Evolutionary conservation across 2,888 invertebrate species (phyloP), one percentile per base, ranked within the genome.

Genomic region (Phoenoteleia sp.): DNA sequence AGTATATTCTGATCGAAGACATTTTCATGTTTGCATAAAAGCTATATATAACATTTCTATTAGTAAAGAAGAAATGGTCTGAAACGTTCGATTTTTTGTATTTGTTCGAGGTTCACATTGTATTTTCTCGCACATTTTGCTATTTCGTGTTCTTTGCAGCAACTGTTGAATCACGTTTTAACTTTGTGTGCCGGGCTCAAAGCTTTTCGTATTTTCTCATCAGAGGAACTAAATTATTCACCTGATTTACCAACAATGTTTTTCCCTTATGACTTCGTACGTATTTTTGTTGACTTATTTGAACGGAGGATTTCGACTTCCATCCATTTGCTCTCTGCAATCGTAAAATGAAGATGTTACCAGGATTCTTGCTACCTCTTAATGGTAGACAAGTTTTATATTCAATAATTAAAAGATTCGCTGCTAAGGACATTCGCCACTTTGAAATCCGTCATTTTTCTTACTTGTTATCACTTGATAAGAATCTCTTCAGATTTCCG

Each of bases 321-420:
- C 33, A 45, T 72, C 72, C 72, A 72, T 72, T 60, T 60, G 60
- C 60, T 66, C 42, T 64, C 29, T 27, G 56, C 27, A 17, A 56
- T 76, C 15, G 36, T 6, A 42, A 67, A 77, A 47, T 58, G 36
- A 52, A 56, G 67, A 77, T 36, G 49, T 45, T 25, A 13, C 56
- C n/a, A 27, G 56, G 11, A 60, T 33, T 47, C 60, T 60, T 42
- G 15, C 21, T 21, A 6, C 17, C 33, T 47, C 29, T 45, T 58
- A 47, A 58, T 36, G 52, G n/a, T 23, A 33, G 42, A 47, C 33
- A 86, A 84, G 21, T 54, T 33, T 33, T 89, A 85, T 83, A 83
- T 87, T 88, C 85, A 90, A 90, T 90, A 88, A 90, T 89, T 88
- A 88, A 89, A 89, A 87, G 87, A 88, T 89, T 85, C 86, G 71